A percentile compares a stretch with the other conserved stretches of the same genome.
These are phyloP conservation scores for Lordiphosa collinella DNA, from an alignment of 1,140 invertebrate genomes.

Conservation along the genomic window DNA sequence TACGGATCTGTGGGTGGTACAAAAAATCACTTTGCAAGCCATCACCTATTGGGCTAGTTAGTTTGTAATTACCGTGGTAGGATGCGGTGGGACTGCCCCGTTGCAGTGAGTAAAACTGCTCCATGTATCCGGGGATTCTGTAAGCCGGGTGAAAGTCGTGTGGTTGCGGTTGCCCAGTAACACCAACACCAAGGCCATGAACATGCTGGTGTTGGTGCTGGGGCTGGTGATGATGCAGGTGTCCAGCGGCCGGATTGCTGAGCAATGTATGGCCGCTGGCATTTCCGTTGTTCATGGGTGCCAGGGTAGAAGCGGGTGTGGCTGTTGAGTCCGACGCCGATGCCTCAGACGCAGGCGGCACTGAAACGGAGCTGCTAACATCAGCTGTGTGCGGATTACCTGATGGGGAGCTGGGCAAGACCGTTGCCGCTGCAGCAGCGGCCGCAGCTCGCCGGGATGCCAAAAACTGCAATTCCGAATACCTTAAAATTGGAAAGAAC, in stretches of 20 bases:
- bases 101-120: slow-evolving; percentile 85
- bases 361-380: slow-evolving; percentile 42
- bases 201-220: slow-evolving; percentile 43
- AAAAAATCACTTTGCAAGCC: not conserved
- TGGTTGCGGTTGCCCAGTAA: slow-evolving; percentile 41
- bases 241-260: slow-evolving; percentile 8
- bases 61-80: slow-evolving; percentile 80
- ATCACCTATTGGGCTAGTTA: not conserved
- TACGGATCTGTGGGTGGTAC: slow-evolving; percentile 58
- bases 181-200: slow-evolving; percentile 28
- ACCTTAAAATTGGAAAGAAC: slow-evolving; percentile 37
- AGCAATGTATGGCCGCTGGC: slow-evolving; percentile 7
- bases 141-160: slow-evolving; percentile 83
- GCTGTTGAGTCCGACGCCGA: slow-evolving; percentile 20
- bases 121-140: slow-evolving; percentile 85
- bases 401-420: slow-evolving; percentile 40
- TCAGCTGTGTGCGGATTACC: slow-evolving; percentile 37
- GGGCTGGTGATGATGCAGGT: slow-evolving; percentile 34
- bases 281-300: slow-evolving; percentile 20
- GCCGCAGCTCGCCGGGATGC: slow-evolving; percentile 75
- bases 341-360: slow-evolving; percentile 14
- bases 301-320: not conserved
- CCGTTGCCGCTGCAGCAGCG: slow-evolving; percentile 74
- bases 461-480: slow-evolving; percentile 73
- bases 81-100: slow-evolving; percentile 81